phyloP scores from a whole-genome alignment of 2,113 vertebrate species.

The Ctenomys sociabilis region DNA sequence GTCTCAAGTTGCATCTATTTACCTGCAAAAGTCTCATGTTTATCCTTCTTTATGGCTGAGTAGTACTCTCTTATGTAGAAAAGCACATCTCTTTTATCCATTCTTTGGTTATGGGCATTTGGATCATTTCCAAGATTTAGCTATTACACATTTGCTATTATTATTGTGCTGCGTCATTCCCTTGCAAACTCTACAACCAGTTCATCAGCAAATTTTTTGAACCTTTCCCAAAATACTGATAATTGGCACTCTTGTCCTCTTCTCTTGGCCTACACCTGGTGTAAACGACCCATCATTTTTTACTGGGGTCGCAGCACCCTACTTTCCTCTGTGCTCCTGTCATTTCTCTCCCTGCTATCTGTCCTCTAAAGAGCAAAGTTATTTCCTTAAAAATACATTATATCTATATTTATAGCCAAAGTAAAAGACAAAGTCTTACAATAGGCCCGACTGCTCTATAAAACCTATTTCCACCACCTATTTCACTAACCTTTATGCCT shows the following conservation, averaged over 20 bases:
- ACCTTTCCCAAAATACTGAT: neutral
- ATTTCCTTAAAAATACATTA: neutral
- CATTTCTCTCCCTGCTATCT: neutral
- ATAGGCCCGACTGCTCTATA: neutral
- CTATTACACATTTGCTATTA: neutral
- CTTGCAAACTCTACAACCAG: neutral
- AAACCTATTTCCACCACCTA: neutral
- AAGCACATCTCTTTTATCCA: neutral
- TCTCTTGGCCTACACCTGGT: neutral
- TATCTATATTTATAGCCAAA: neutral
- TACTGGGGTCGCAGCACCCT: neutral
- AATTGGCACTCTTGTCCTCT: neutral
- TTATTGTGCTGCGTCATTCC: neutral
- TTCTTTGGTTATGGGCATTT: neutral
- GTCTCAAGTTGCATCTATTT: neutral
- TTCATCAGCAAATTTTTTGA: neutral
- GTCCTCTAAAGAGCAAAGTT: neutral
- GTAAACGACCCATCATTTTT: neutral
- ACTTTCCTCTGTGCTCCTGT: neutral
- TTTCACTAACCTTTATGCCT: neutral
- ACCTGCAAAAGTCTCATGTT: neutral
- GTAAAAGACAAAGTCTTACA: neutral
- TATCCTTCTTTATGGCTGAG: neutral
- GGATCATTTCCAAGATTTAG: neutral
- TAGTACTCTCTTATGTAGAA: neutral